Evolutionary conservation across 2,113 vertebrate genomes (phyloP).

Genomic region (Typhlomys cinereus): DNA sequence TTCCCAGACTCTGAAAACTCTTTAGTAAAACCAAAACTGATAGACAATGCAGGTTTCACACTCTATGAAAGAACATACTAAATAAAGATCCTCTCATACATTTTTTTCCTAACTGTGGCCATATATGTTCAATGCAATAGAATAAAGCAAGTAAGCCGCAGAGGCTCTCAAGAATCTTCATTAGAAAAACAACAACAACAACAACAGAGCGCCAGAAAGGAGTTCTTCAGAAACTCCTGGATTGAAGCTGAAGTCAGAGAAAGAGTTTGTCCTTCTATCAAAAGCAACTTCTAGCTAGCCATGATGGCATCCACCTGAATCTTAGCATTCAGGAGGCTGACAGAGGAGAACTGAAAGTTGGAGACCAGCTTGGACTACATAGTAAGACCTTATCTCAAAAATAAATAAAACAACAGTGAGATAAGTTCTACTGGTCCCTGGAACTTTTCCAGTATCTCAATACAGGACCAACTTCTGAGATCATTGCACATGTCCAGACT

Average conservation of each 20-base stretch:
- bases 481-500: not conserved
- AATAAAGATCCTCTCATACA: not conserved
- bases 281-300: not conserved
- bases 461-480: slow-evolving; percentile 14
- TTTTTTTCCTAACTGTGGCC: not conserved
- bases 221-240: not conserved
- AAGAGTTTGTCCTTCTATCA: not conserved
- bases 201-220: not conserved
- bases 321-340: not conserved
- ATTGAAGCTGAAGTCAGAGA: not conserved
- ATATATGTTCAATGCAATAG: not conserved
- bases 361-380: not conserved
- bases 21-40: not conserved
- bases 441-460: slow-evolving; percentile 13
- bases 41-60: not conserved
- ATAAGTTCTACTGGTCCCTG: not conserved
- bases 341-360: too few relatives aligned
- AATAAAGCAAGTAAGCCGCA: slow-evolving; percentile 26
- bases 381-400: not conserved
- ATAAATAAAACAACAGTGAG: not conserved
- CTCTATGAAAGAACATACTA: not conserved
- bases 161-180: not conserved
- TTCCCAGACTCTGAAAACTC: too few relatives aligned
- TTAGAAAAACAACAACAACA: not conserved
- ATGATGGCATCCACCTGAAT: not conserved